Evolutionary conservation across 2,113 vertebrate species (phyloP).

Genomic region (Pionites leucogaster): DNA sequence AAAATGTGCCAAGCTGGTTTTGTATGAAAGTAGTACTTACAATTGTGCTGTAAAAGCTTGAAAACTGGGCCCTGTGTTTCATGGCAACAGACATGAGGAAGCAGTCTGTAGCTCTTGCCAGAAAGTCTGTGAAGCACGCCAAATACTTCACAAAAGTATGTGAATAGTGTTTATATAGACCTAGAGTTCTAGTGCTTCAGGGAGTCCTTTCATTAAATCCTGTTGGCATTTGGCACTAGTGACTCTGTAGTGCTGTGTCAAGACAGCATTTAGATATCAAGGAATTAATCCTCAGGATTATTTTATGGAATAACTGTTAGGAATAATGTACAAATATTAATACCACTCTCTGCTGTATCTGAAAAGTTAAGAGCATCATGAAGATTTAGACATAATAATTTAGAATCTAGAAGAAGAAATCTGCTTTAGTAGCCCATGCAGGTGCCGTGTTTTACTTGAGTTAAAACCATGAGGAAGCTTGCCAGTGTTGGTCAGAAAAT

Average conservation of each 20-base stretch:
- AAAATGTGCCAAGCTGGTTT: neutral
- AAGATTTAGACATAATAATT: neutral
- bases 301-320: neutral
- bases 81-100: neutral
- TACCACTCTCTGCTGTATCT: neutral
- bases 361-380: neutral
- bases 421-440: neutral
- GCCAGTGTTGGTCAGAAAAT: neutral
- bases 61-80: constrained; percentile 16
- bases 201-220: neutral
- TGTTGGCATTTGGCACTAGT: neutral
- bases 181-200: neutral
- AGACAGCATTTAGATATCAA: neutral
- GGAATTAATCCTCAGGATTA: neutral
- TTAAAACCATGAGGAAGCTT: neutral
- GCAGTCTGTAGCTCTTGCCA: neutral
- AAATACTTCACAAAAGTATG: neutral
- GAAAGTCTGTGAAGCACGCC: neutral
- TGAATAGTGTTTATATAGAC: neutral
- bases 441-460: neutral
- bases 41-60: neutral
- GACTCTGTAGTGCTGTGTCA: neutral
- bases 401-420: neutral
- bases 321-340: neutral
- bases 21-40: neutral